These are phyloP conservation scores for Falcaria lacertinaria DNA, from an alignment of 2,888 invertebrate genomes.

Conservation along the genomic window DNA sequence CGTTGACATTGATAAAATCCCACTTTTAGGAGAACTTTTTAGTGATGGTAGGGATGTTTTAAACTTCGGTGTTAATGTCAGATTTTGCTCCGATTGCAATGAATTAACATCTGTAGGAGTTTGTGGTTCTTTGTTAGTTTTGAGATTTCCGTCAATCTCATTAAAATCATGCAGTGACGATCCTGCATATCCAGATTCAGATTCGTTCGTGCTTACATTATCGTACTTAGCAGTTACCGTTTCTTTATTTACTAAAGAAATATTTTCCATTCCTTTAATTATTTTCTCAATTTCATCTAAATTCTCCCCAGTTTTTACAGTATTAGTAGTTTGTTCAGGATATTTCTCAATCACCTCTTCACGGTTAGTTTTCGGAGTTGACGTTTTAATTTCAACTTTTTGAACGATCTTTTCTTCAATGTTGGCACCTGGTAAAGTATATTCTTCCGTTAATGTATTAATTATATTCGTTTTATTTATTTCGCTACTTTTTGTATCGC, in stretches of 20 bases:
- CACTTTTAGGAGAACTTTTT: conserved; percentile 21
- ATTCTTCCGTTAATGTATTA: background rate
- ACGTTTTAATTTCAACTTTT: conserved; percentile 40
- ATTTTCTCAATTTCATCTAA: conserved; percentile 20
- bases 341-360: conserved; percentile 6
- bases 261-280: conserved; percentile 25
- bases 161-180: conserved; percentile 40
- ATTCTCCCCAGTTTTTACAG: conserved; percentile 13
- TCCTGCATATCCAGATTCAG: conserved; percentile 53
- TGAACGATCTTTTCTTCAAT: conserved; percentile 22
- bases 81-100: conserved; percentile 9
- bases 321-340: conserved; percentile 4
- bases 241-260: conserved; percentile 24
- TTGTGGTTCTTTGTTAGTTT: conserved; percentile 14
- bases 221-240: conserved; percentile 31
- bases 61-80: conserved; percentile 20
- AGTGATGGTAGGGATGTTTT: conserved; percentile 37
- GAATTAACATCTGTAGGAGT: conserved; percentile 6
- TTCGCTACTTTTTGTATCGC: background rate
- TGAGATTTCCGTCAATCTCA: conserved; percentile 22
- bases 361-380: conserved; percentile 34
- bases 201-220: conserved; percentile 41
- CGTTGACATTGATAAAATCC: conserved; percentile 35
- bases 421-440: background rate
- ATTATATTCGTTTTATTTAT: background rate